A percentile compares a stretch with the other conserved stretches of the same genome.
Evolutionary conservation across 1,140 invertebrate species (phyloP).

Genomic region (Propsilocerus akamusi): DNA sequence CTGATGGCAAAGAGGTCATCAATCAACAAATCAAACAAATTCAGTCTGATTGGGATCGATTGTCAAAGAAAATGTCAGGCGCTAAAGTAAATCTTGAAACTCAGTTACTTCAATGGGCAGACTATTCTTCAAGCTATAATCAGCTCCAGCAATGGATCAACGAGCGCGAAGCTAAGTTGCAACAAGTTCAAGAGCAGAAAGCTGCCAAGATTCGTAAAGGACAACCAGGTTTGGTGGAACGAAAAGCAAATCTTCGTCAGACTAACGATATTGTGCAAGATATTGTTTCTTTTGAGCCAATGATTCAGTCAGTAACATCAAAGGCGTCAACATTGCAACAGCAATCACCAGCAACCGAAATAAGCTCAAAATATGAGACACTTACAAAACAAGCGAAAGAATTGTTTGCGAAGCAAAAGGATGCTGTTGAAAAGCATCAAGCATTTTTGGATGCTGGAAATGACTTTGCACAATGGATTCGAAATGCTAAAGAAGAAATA

Average conservation of each 20-base stretch:
- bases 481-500: conserved; percentile 72
- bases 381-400: conserved; percentile 77
- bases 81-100: conserved; percentile 86
- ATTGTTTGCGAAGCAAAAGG: conserved; percentile 76
- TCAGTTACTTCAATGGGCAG: conserved; percentile 83
- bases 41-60: conserved; percentile 80
- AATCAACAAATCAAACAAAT: conserved; percentile 74
- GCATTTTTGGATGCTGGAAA: conserved; percentile 77
- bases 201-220: conserved; percentile 58
- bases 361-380: conserved; percentile 77
- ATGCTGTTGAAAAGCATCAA: conserved; percentile 77
- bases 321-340: conserved; percentile 80
- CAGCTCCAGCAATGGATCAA: conserved; percentile 90
- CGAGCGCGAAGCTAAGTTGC: conserved; percentile 83
- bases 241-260: conserved; percentile 73
- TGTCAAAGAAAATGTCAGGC: conserved; percentile 82
- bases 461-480: conserved; percentile 82
- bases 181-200: conserved; percentile 77
- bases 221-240: conserved; percentile 55
- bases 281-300: conserved; percentile 85
- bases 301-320: conserved; percentile 82
- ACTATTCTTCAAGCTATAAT: conserved; percentile 79
- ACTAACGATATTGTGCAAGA: conserved; percentile 88
- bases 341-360: conserved; percentile 69
- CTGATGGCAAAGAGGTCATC: conserved; percentile 75